phyloP scores from a whole-genome alignment of 2,797 vertebrate species.

The Cheirogaleus major region DNA sequence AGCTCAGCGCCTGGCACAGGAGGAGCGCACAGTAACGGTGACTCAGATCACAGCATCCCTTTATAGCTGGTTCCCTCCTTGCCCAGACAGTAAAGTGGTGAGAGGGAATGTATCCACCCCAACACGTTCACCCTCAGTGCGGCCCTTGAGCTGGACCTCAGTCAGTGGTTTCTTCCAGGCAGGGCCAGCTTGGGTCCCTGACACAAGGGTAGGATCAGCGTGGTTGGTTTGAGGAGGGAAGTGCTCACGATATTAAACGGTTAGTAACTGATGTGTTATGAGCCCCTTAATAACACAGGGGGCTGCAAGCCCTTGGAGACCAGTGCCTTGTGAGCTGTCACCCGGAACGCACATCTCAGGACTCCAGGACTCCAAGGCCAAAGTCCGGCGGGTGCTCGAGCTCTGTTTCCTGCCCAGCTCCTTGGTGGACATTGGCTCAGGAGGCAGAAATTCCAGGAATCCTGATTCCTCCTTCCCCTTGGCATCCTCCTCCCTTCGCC shows the following conservation, averaged over 20 bases:
- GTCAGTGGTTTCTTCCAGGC: not conserved
- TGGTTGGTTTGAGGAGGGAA: not conserved
- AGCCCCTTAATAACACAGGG: not conserved
- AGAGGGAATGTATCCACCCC: not conserved
- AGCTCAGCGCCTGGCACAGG: not conserved
- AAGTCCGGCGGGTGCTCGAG: constrained; percentile 26
- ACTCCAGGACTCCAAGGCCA: not conserved
- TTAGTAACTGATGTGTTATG: not conserved
- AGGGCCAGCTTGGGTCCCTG: not conserved
- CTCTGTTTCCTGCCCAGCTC: constrained; percentile 31
- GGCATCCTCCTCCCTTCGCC: not conserved
- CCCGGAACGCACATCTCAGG: not conserved
- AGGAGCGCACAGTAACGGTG: not conserved
- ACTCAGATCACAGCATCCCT: not conserved
- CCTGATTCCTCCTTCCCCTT: constrained; percentile 39
- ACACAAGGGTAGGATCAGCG: not conserved
- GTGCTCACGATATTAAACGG: not conserved
- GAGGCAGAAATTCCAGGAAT: constrained; percentile 69
- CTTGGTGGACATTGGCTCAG: constrained; percentile 18
- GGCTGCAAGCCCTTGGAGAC: not conserved
- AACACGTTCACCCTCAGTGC: not conserved
- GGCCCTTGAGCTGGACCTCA: not conserved
- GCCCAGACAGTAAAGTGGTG: not conserved
- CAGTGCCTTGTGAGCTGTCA: not conserved
- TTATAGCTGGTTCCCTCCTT: not conserved